These are phyloP conservation scores for Tympanoctomys barrerae DNA, from an alignment of 2,797 vertebrate genomes.

Conservation along the genomic window DNA sequence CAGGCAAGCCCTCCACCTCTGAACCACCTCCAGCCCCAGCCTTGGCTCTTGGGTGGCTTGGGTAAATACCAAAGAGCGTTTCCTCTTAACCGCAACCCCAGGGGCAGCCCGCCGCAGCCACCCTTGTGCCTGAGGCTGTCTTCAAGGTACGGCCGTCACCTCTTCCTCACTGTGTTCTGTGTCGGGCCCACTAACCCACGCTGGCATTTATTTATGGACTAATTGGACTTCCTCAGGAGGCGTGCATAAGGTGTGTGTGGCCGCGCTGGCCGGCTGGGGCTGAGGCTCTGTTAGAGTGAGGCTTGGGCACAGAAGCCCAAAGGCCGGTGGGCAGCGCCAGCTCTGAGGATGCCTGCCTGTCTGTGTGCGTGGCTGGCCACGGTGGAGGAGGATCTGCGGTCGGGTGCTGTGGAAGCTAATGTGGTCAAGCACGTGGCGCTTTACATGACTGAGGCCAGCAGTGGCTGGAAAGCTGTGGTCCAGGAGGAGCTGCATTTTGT, in stretches of 20 bases:
- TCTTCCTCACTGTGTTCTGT: neutral
- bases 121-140: neutral
- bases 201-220: neutral
- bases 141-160: neutral
- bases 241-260: neutral
- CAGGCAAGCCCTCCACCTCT: neutral
- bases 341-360: neutral
- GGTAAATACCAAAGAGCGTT: neutral
- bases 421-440: neutral
- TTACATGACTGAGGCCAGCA: neutral
- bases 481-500: neutral
- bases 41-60: too few species aligned
- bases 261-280: neutral
- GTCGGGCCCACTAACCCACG: accelerated
- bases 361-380: neutral
- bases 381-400: neutral
- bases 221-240: neutral
- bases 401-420: neutral
- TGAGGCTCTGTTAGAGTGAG: neutral
- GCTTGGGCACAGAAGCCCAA: neutral
- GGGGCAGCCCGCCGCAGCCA: too few species aligned
- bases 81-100: neutral
- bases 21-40: neutral
- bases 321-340: neutral
- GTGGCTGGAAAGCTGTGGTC: neutral